Percentiles rank a stretch among this genome's conserved stretches.
phyloP scores from a whole-genome alignment of 2,888 invertebrate species.

The Cacoxenus indagator region DNA sequence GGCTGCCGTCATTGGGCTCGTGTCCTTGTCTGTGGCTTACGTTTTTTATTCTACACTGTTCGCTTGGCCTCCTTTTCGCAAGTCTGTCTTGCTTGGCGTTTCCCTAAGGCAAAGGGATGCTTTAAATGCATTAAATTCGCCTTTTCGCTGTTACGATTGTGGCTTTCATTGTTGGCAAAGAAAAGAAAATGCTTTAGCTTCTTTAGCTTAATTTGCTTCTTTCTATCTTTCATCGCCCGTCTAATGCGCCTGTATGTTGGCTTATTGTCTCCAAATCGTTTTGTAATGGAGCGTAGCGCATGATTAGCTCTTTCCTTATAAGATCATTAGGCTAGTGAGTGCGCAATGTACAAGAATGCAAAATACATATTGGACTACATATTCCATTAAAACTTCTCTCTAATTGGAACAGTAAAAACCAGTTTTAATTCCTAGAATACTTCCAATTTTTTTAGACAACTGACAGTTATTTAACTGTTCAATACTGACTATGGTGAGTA shows the following conservation, averaged over 20 bases:
- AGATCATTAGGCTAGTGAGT: background rate
- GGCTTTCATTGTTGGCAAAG: slow-evolving; percentile 7
- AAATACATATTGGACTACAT: background rate
- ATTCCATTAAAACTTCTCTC: no score
- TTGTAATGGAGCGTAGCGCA: slow-evolving; percentile 1
- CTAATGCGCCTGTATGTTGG: background rate
- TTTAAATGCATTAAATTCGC: slow-evolving; percentile 58
- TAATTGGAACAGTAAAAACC: no score
- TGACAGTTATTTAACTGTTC: no score
- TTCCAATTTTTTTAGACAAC: no score
- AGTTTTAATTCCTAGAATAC: no score
- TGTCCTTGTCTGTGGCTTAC: background rate
- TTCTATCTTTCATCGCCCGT: background rate
- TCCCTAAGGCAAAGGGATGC: slow-evolving; percentile 39
- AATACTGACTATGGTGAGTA: no score
- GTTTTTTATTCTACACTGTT: background rate
- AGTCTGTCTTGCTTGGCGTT: slow-evolving; percentile 20
- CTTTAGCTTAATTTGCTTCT: background rate
- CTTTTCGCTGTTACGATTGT: slow-evolving; percentile 20
- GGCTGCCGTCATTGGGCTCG: slow-evolving; percentile 48
- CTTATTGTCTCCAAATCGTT: slow-evolving; percentile 3
- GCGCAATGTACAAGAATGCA: background rate
- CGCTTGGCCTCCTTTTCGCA: background rate
- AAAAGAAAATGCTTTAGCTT: slow-evolving; percentile 11
- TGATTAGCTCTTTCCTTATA: background rate